These are phyloP conservation scores for Falco berigora DNA, from an alignment of 2,797 vertebrate species.

Conservation along the genomic window DNA sequence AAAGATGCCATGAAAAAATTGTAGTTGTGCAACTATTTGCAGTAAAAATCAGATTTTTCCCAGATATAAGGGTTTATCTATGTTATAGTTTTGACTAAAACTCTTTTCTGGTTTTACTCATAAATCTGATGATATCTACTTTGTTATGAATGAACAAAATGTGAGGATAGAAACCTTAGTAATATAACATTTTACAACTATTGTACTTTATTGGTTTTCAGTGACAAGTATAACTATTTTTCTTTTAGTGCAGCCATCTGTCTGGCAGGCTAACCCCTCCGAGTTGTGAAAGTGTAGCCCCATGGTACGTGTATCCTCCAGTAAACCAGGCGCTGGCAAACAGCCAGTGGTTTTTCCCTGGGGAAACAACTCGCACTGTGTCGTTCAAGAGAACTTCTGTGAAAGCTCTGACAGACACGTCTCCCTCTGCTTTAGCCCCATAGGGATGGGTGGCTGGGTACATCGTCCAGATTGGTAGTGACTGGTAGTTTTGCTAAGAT, in stretches of 20 bases:
- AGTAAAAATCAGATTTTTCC: not conserved
- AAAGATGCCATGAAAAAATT: not conserved
- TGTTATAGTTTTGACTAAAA: not conserved
- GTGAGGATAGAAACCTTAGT: not conserved
- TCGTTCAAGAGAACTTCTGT: not conserved
- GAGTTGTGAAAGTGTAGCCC: not conserved
- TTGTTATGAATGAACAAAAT: not conserved
- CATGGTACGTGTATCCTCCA: fast-evolving
- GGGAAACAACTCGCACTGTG: not conserved
- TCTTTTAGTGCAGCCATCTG: not conserved
- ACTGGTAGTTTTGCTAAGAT: not conserved
- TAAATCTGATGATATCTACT: not conserved
- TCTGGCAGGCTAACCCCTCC: not conserved
- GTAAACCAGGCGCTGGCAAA: not conserved
- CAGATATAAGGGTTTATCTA: not conserved
- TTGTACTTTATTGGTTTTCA: not conserved
- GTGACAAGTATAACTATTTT: not conserved
- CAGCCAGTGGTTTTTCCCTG: not conserved
- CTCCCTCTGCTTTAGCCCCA: not conserved
- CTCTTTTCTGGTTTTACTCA: not conserved
- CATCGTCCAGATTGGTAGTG: not conserved
- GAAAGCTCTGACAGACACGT: not conserved
- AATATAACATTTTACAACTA: not conserved
- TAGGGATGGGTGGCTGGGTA: not conserved
- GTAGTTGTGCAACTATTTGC: not conserved